Evolutionary conservation across 2,888 invertebrate genomes (phyloP).

Genomic region (Andrena flavipes): DNA sequence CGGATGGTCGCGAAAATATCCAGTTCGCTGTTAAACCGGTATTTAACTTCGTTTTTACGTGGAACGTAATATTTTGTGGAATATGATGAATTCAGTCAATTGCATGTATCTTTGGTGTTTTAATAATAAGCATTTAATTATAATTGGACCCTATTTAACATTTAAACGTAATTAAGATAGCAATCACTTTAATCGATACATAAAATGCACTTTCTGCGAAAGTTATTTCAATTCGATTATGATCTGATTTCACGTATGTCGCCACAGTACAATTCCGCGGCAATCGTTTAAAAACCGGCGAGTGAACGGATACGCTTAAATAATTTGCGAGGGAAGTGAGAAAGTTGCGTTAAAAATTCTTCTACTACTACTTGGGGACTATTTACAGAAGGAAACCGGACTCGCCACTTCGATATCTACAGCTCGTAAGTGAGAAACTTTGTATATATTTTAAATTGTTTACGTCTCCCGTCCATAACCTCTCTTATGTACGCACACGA

Average conservation of each 20-base stretch:
- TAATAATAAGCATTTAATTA: background rate
- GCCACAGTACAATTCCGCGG: constrained; percentile 32
- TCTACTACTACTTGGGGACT: background rate
- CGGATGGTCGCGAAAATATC: background rate
- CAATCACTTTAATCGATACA: background rate
- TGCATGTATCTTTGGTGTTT: background rate
- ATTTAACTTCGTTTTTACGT: background rate
- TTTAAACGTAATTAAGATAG: background rate
- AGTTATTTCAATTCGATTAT: background rate
- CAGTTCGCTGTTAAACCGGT: background rate
- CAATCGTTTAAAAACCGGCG: constrained; percentile 37
- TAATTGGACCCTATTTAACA: background rate
- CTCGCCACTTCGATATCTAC: background rate
- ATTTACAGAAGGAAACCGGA: background rate
- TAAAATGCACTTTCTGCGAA: background rate
- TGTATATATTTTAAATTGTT: background rate
- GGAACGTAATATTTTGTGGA: background rate
- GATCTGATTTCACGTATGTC: background rate
- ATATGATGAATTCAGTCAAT: background rate
- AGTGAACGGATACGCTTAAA: constrained; percentile 8
- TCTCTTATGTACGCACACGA: constrained; percentile 5
- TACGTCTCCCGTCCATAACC: constrained; percentile 36
- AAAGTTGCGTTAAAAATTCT: background rate
- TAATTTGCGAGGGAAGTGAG: background rate
- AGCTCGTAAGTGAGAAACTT: constrained; percentile 30